phyloP scores from a whole-genome alignment of 1,140 invertebrate species.

The Eubasilissa regina region DNA sequence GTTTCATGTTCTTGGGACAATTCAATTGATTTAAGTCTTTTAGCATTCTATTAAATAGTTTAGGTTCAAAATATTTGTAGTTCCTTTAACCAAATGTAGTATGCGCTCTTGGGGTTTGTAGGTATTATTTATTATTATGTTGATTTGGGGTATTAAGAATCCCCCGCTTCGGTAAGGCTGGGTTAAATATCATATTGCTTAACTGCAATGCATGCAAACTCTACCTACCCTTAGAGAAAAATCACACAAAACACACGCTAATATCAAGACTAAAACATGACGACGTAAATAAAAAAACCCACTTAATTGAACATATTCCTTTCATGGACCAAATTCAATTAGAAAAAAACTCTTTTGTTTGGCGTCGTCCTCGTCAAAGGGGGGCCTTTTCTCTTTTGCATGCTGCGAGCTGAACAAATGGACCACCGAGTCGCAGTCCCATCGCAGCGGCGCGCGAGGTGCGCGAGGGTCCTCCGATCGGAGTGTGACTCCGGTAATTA shows the following conservation, averaged over 20 bases:
- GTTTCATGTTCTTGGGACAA: no score
- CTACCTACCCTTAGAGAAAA: neutral
- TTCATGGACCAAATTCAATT: slow-evolving; percentile 25
- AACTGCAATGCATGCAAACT: no score
- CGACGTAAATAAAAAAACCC: neutral
- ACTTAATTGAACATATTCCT: slow-evolving; percentile 29
- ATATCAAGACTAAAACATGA: neutral
- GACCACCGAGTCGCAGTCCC: neutral
- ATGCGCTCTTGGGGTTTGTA: no score
- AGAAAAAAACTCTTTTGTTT: slow-evolving; percentile 13
- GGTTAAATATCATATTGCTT: no score
- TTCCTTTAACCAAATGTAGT: no score
- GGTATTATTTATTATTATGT: no score
- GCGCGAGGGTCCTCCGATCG: neutral
- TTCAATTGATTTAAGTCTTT: no score
- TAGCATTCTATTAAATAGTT: no score
- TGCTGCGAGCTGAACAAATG: neutral
- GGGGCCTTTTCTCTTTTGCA: neutral
- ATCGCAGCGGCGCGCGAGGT: neutral
- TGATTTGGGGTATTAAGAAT: no score
- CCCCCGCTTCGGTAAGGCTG: no score
- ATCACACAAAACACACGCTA: neutral
- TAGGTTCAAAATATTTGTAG: no score
- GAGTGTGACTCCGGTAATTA: slow-evolving; percentile 17
- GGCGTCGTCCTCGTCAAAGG: slow-evolving; percentile 19